Base-by-base conservation (phyloP, 2,888 invertebrate genomes). In the Lasioglossum lativentre region DNA sequence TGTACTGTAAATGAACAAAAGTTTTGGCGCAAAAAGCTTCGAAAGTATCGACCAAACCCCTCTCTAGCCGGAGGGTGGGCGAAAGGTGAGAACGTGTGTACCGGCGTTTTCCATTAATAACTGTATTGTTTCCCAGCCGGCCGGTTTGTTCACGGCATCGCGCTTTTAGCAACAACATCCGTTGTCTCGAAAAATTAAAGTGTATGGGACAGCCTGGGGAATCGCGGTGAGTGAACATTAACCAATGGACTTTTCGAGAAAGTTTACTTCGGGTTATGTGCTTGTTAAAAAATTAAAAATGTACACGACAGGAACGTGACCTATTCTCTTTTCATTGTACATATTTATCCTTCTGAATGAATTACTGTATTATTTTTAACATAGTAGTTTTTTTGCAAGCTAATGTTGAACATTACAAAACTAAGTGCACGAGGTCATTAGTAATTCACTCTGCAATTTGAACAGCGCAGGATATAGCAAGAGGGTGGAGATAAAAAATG, bases 1-100 rank as follows among this genome's bases (percentile, higher is more conserved):
- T 86, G 83, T 88, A 83, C 89, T 86, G 88, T 86, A 88, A 89
- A 89, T 86, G 88, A 90, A 90, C 89, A 88, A 91, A 91, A 91
- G 90, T 91, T 90, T 86, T 68, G 42, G 68, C 70, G 85, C 84
- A 85, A 87, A 91, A 91, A 89, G 84, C 78, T 79, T 80, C 40
- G 82, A 80, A 86, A 83, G 85, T 86, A 88, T 89, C 86, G 79
- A 76, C 70, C 78, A 68, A 59, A n/a, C n/a, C n/a, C 52, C 77
- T 75, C 70, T 42, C 45, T 27, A 27, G 27, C 38, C 30, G 40
- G 12, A n/a, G 56, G 27, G 63, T 4, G 47, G 38, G 38, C 71
- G 34, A 73, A 52, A 80, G 81, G 75, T 75, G 79, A 76, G 80
- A 83, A 70, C 63, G 66, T 68, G 66, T 68, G 80, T 70, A 80